A percentile compares a stretch with the other conserved stretches of the same genome.
Evolutionary conservation across 2,113 vertebrate genomes (phyloP).

Genomic region (Picathartes gymnocephalus): DNA sequence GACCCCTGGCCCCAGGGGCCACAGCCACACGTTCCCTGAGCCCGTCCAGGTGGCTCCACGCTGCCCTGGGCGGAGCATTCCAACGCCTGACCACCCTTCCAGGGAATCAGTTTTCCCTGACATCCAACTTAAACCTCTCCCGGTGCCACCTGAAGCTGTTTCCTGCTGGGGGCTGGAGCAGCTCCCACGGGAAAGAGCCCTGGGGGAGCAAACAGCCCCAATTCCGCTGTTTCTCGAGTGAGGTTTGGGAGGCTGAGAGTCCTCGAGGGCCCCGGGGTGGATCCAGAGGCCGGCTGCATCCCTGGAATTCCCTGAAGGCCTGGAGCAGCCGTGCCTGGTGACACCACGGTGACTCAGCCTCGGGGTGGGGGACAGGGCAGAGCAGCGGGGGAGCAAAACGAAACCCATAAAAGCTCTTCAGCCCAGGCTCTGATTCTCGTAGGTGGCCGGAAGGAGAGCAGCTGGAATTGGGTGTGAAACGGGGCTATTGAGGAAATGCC

Average conservation of each 20-base stretch:
- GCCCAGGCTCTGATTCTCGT: background rate
- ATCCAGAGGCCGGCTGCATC: background rate
- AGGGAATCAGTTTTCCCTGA: background rate
- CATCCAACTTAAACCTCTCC: too few species aligned
- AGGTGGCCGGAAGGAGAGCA: background rate
- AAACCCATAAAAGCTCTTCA: background rate
- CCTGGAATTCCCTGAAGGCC: background rate
- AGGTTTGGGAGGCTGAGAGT: background rate
- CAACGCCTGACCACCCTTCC: fast-evolving
- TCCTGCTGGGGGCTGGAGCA: fast-evolving
- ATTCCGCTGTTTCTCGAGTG: fast-evolving
- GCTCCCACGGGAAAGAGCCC: background rate
- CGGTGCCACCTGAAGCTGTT: background rate
- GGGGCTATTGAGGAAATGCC: background rate
- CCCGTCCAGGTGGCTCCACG: background rate
- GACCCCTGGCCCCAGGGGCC: background rate
- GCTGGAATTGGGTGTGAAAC: background rate
- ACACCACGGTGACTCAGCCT: background rate
- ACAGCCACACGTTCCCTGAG: fast-evolving
- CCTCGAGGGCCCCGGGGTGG: background rate
- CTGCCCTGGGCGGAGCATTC: background rate
- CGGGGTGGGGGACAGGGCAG: background rate
- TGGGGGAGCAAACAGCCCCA: background rate
- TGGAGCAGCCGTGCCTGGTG: background rate
- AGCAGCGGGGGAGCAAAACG: background rate